Evolutionary conservation across 2,888 invertebrate genomes (phyloP).

Genomic region (Schizotus pectinicornis): DNA sequence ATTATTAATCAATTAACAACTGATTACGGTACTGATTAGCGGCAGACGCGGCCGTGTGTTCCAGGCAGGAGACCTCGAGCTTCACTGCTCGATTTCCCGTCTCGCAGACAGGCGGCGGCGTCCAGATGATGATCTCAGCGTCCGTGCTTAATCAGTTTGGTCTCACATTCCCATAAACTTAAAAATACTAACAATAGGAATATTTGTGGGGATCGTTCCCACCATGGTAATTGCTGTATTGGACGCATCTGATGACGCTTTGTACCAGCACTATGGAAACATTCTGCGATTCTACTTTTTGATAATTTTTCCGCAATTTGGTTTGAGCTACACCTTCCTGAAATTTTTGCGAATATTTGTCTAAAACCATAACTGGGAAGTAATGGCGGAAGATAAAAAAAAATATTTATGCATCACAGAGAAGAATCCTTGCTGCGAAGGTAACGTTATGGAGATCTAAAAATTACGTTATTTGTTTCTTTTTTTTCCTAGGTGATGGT

Average conservation of each 20-base stretch:
- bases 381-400: conserved; percentile 37
- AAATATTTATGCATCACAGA: conserved; percentile 32
- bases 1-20: no score
- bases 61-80: no score
- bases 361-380: conserved; percentile 50
- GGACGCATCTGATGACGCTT: conserved; percentile 39
- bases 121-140: no score
- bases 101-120: no score
- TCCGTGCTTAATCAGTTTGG: no score
- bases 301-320: conserved; percentile 50
- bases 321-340: conserved; percentile 45
- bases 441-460: conserved; percentile 35
- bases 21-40: no score
- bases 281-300: conserved; percentile 40
- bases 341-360: conserved; percentile 47
- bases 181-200: no score
- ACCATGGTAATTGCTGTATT: conserved; percentile 45
- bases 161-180: no score
- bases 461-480: neutral
- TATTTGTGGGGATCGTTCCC: conserved; percentile 49
- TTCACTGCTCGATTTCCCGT: no score
- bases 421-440: conserved; percentile 51
- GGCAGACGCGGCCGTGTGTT: no score
- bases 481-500: conserved; percentile 14
- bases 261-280: conserved; percentile 39